Evolutionary conservation across 1,140 invertebrate genomes (phyloP), one percentile per base, ranked within the genome.

Genomic region (Brachionus rotundiformis): DNA sequence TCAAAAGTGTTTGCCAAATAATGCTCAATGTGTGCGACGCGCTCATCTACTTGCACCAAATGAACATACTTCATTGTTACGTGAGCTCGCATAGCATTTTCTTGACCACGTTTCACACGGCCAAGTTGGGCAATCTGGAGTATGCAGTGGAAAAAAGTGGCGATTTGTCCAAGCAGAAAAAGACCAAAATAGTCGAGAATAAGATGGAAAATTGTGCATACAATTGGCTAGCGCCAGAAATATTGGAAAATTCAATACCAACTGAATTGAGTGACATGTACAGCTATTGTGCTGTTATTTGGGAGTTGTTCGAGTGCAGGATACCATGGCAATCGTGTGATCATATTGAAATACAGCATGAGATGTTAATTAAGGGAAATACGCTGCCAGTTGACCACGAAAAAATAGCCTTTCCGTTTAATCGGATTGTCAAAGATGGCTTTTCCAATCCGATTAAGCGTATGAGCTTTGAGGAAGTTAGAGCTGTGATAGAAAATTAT

Each of bases 91-190:
- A 89, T 84, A 86, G 89, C 73, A 83, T 90, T 31, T 86, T 87
- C 41, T 83, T 90, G 11, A 85, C 87, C 11, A 84, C 83, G 16
- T 81, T 83, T 29, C 63, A 84, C 44, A 82, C 83, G 39, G 88
- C 88, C 47, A 90, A 89, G 83, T 82, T 90, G 23, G 86, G 86
- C 5, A 87, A 88, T 68, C 87, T 90, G 80, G 89, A 90, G 83
- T 88, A 88, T 83, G 85, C 86, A 79, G 83, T 88, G 6, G 85
- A 88, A 47, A 85, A 83, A 85, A 87, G 83, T 83, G 83, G 76
- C 16, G n/a, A 29, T 5, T 31, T 23, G 29, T 25, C 75, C 19
- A 79, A 44, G 31, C 73, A 73, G 54, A 61, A 31, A 16, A 33
- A 23, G 13, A 36, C 61, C 11, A 75, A 63, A 19, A 61, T 83